phyloP scores from a whole-genome alignment of 2,797 vertebrate genomes.

The Melanotaenia boesemani region DNA sequence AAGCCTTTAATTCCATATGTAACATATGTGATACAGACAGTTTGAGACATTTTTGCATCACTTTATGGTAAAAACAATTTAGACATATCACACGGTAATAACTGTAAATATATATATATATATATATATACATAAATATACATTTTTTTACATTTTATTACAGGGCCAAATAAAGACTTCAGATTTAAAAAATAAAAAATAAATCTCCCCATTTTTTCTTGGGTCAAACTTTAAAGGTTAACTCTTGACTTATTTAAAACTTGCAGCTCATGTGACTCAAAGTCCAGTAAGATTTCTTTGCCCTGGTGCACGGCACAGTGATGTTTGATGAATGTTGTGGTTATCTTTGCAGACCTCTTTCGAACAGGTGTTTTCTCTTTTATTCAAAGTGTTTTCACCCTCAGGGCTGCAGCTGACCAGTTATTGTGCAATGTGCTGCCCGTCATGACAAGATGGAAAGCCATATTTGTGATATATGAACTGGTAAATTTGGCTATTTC shows the following conservation, averaged over 20 bases:
- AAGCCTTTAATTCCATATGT: too few relatives aligned
- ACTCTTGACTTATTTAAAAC: neutral
- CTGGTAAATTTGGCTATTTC: slow-evolving; percentile 38
- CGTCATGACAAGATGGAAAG: slow-evolving; percentile 33
- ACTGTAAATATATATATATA: too few relatives aligned
- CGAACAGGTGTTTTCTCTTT: slow-evolving; percentile 23
- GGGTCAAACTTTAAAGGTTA: too few relatives aligned
- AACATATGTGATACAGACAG: too few relatives aligned
- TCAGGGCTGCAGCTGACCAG: slow-evolving; percentile 44
- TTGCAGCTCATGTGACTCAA: neutral
- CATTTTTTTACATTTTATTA: too few relatives aligned
- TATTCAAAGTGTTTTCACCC: slow-evolving; percentile 36
- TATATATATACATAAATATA: too few relatives aligned
- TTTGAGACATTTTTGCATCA: too few relatives aligned
- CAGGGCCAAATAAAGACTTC: too few relatives aligned
- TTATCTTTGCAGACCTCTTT: slow-evolving; percentile 17
- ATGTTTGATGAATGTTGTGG: neutral
- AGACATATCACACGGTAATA: too few relatives aligned
- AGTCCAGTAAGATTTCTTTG: slow-evolving; percentile 1
- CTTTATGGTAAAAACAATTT: too few relatives aligned
- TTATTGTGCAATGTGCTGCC: slow-evolving; percentile 35
- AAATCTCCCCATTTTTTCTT: too few relatives aligned
- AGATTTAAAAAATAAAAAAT: too few relatives aligned
- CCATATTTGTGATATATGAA: slow-evolving; percentile 41
- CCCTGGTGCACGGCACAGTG: neutral